Base-by-base conservation (phyloP, 2,888 invertebrate genomes). In the Lymantria monacha region DNA sequence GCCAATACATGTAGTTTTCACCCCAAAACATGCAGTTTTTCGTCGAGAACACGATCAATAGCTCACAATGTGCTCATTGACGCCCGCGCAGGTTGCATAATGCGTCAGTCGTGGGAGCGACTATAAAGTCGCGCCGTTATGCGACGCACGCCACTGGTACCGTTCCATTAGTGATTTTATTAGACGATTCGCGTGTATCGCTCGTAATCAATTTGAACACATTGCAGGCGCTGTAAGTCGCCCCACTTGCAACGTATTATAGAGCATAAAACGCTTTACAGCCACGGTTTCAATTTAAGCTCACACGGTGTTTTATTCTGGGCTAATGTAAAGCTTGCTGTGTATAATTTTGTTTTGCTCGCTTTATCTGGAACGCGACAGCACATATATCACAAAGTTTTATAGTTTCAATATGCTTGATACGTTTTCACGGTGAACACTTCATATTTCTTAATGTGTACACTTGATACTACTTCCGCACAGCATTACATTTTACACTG, bases 151-250 rank as follows among this genome's bases (percentile, higher is more conserved):
- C 85, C 83, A 85, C 76, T 76, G 71, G 81, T 91, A 89, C 90
- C 91, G 90, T 91, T 89, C 84, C 76, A 85, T 85, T 87, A 84
- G 81, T 78, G 86, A 91, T 89, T 88, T 88, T 89, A 89, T 90
- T 86, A 88, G 84, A 87, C 82, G 81, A 85, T 83, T 87, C 86
- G 83, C 87, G 83, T 88, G 86, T 87, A 86, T 85, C 76, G 81
- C 76, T 71, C 76, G 81, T 83, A 85, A 90, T 88, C 87, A 86
- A 89, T 90, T 88, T 82, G 75, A 68, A 58, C 64, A 66, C 66
- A 64, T 74, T 76, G 77, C 78, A 67, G 69, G 73, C 82, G 78
- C 69, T 81, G 77, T 74, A 77, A 70, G 76, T 77, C 77, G 85
- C 78, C 80, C 83, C 76, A 84, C 82, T 85, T 85, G 73, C 74